Evolutionary conservation across 2,113 vertebrate species (phyloP), one percentile per base, ranked within the genome.

Genomic region (Thalassoma bifasciatum): DNA sequence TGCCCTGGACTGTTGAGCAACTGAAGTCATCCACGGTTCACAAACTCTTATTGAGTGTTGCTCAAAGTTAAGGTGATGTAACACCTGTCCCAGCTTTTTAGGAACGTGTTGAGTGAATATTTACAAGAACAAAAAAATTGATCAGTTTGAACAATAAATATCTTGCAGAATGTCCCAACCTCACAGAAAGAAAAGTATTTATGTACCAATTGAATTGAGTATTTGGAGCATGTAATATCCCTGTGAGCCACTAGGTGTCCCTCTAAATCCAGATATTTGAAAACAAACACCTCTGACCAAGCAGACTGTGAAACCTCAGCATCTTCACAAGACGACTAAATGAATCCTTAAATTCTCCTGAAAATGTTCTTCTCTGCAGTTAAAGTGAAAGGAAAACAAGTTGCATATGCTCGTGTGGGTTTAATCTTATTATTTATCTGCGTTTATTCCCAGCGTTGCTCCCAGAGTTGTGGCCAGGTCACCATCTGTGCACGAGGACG

Each of bases 391-490:
- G 24, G 40, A 21, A 40, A 3, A 53, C 11, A 51, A 24, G 42
- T 10, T 73, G 2, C 44, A 57, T 11, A 22, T 0, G 3, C 2
- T 65, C n/a, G 44, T 0, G 0, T 9, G 58, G 10, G 34, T 19
- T 52, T 24, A 26, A 61, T 61, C 37, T 66, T 83, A 10, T 44
- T 37, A 2, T 70, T 72, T 86, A 37, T 82, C 42, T 75, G 9
- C 62, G 56, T 80, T 36, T 53, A 14, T 54, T 46, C 52, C 24
- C 91, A 99, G 97, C 72, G 98, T 96, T 80, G 95, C 96, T 37
- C 97, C 97, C 71, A 95, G 92, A 91, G 94, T 99, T 50, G 88
- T 97, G 78, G 96, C 93, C 86, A 94, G 96, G 93, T 94, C 94
- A 65, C 92, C 90, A 63, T 94, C 93, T 65, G 92, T 86, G 79